Evolutionary conservation across 2,113 vertebrate genomes (phyloP).

Genomic region (Nestor notabilis): DNA sequence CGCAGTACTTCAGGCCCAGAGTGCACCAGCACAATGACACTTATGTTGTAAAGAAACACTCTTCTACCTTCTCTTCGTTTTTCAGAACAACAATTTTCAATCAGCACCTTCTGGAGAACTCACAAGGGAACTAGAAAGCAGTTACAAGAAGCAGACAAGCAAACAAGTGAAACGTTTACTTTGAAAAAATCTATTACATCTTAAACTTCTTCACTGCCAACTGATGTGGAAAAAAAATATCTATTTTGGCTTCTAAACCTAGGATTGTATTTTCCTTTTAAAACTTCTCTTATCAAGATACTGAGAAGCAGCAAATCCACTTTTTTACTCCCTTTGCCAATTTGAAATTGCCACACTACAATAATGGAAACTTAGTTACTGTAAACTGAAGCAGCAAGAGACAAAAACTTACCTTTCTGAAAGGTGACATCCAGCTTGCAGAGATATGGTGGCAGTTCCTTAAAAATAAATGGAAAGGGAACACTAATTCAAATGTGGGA

Average conservation of each 20-base stretch:
- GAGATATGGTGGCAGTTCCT: conserved; percentile 94
- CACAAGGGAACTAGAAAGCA: neutral
- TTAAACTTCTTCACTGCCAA: neutral
- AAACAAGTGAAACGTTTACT: neutral
- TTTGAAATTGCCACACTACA: neutral
- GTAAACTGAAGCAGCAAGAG: neutral
- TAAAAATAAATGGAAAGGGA: conserved; percentile 59
- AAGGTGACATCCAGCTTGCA: conserved; percentile 91
- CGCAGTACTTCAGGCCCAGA: neutral
- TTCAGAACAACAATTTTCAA: neutral
- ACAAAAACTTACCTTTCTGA: conserved; percentile 84
- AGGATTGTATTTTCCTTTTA: neutral
- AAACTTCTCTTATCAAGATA: neutral
- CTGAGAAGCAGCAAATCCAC: neutral
- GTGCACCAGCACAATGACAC: neutral
- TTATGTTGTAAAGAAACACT: neutral
- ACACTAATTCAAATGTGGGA: neutral
- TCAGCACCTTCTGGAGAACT: neutral
- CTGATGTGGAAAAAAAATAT: neutral
- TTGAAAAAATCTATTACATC: neutral
- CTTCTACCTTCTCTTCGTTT: neutral
- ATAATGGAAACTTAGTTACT: neutral
- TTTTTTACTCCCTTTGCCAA: neutral
- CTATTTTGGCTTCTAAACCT: neutral
- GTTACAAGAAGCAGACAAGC: neutral